Percentiles rank a stretch among this genome's conserved stretches.
Conservation (phyloP, 64 coral and sea anemone genomes). For the Dendronephthya gigantea region DNA sequence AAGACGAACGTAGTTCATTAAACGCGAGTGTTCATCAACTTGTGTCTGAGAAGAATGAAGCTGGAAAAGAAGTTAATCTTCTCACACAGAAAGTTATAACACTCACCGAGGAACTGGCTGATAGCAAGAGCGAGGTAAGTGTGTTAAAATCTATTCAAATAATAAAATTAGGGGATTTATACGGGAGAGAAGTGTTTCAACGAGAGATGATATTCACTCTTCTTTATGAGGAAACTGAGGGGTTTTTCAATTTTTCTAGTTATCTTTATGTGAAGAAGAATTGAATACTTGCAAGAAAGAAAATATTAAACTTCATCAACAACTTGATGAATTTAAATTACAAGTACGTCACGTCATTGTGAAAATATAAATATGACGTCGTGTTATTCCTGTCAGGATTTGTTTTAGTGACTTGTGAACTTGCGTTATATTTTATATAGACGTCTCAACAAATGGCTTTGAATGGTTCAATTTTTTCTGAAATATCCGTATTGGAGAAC, state of each 20-base stretch:
- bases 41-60: neutral
- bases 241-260: neutral
- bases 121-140: slow-evolving; percentile 4
- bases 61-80: neutral
- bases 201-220: no score
- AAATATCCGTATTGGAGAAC: neutral
- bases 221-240: no score
- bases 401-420: no score
- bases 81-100: slow-evolving; percentile 17
- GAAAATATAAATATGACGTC: no score
- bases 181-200: no score
- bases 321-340: neutral
- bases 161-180: no score
- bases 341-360: neutral
- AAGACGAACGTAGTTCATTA: neutral
- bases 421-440: neutral
- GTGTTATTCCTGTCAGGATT: no score
- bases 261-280: neutral
- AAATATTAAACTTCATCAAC: neutral
- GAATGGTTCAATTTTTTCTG: neutral
- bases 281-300: neutral
- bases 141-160: no score
- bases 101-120: neutral
- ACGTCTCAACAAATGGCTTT: neutral
- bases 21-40: neutral